Percentiles rank a stretch among this genome's conserved stretches.
Conservation (phyloP, 2,797 vertebrate genomes). For the Dermochelys coriacea region DNA sequence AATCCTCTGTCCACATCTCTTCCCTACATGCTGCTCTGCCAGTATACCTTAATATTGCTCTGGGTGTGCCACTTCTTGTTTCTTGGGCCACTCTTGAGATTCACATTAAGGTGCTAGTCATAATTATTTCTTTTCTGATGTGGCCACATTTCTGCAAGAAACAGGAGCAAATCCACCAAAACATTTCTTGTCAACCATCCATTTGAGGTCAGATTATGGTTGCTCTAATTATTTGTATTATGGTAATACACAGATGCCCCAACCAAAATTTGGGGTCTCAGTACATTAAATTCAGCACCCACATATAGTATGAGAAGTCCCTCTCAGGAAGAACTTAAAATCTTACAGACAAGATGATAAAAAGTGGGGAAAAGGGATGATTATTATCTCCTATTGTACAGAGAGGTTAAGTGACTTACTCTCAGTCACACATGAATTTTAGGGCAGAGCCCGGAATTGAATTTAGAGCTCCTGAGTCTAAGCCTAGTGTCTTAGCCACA, state of each 20-base stretch:
- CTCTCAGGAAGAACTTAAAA: not conserved
- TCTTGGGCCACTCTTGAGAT: not conserved
- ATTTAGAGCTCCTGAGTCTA: not conserved
- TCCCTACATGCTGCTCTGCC: not conserved
- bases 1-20: not conserved
- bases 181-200: not conserved
- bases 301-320: not conserved
- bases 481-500: not conserved
- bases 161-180: not conserved
- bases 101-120: not conserved
- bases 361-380: not conserved
- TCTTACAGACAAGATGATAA: not conserved
- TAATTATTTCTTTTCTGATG: not conserved
- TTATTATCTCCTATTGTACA: not conserved
- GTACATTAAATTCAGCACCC: not conserved
- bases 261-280: not conserved
- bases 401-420: not conserved
- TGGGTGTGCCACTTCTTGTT: not conserved
- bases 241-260: not conserved
- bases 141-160: not conserved
- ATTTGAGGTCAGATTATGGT: not conserved
- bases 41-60: not conserved
- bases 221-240: not conserved
- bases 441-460: not conserved
- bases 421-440: not conserved